phyloP scores from a whole-genome alignment of 2,888 invertebrate species.

The Exephanes ischioxanthus region DNA sequence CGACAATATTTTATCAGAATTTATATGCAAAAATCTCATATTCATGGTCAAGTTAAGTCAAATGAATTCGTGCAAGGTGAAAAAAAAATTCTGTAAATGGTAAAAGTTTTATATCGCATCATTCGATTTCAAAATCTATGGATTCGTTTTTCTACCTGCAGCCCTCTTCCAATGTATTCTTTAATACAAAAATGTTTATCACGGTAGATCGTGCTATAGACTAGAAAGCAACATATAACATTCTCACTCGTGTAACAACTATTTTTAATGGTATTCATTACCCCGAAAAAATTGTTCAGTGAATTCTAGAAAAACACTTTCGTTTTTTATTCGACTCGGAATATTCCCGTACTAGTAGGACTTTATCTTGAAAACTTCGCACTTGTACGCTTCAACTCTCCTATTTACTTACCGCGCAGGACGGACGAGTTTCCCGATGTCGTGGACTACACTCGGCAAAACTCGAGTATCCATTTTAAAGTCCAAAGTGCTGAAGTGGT shows the following conservation, averaged over 20 bases:
- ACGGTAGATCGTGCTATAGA: neutral
- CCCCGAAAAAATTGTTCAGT: neutral
- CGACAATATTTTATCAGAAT: too few relatives aligned
- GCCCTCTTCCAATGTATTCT: too few relatives aligned
- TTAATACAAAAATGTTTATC: neutral
- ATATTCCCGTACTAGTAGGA: neutral
- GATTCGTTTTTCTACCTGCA: too few relatives aligned
- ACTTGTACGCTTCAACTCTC: conserved; percentile 37
- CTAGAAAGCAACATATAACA: neutral
- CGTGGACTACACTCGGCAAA: conserved; percentile 53
- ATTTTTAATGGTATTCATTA: neutral
- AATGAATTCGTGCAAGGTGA: too few relatives aligned
- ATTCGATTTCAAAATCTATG: too few relatives aligned
- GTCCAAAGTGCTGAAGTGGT: conserved; percentile 58
- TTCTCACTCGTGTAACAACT: neutral
- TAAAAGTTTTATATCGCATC: too few relatives aligned
- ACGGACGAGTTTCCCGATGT: conserved; percentile 55
- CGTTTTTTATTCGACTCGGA: neutral
- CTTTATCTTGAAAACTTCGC: conserved; percentile 41
- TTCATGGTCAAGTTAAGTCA: too few relatives aligned
- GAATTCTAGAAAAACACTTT: neutral
- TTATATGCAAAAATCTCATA: too few relatives aligned
- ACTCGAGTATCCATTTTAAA: conserved; percentile 61
- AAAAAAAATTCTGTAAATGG: too few relatives aligned
- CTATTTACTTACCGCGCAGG: conserved; percentile 53